phyloP scores from a whole-genome alignment of 2,888 invertebrate species.

The Cephus spinipes region DNA sequence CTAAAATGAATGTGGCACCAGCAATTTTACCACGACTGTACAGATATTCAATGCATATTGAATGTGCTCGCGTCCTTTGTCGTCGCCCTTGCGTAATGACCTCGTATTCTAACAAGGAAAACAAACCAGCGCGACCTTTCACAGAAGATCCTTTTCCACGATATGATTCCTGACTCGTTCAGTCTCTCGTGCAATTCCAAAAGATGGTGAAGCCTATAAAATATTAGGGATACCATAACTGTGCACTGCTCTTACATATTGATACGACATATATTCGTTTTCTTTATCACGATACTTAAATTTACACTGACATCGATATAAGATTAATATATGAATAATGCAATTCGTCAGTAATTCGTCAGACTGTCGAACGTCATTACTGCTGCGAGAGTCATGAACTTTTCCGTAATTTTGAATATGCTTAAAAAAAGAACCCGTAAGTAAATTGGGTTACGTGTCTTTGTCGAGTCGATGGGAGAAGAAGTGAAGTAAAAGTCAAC shows the following conservation, averaged over 20 bases:
- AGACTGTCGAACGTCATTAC: not conserved
- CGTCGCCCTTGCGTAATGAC: not conserved
- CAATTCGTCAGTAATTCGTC: no score
- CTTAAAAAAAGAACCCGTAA: not conserved
- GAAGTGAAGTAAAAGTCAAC: not conserved
- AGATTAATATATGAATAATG: not conserved
- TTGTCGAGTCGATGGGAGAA: not conserved
- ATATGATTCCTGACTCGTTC: not conserved
- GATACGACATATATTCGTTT: no score
- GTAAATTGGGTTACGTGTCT: not conserved
- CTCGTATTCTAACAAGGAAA: not conserved
- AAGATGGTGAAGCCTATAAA: not conserved
- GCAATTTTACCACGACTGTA: not conserved
- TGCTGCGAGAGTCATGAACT: not conserved
- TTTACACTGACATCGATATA: not conserved
- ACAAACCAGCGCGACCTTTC: not conserved
- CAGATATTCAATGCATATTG: not conserved
- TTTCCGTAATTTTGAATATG: not conserved
- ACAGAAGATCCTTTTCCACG: not conserved
- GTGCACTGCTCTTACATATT: not conserved
- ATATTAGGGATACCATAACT: not conserved
- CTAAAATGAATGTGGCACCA: not conserved
- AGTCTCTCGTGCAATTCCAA: not conserved
- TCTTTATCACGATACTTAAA: not conserved
- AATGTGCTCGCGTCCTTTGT: not conserved